A percentile compares a stretch with the other conserved stretches of the same genome.
Evolutionary conservation across 2,797 vertebrate species (phyloP).

Genomic region (Oryzias dopingdopingensis): DNA sequence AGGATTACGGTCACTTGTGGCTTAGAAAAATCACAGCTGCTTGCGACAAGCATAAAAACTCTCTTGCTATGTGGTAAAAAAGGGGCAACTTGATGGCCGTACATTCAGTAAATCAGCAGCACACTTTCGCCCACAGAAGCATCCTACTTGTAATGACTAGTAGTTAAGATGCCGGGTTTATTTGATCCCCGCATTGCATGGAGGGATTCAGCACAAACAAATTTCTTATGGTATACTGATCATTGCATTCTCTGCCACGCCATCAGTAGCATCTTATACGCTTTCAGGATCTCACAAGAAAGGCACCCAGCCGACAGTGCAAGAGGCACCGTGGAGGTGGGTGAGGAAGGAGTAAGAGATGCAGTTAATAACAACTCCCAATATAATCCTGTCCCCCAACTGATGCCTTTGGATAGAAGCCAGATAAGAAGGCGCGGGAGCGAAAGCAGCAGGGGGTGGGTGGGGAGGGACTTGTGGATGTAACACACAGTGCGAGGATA

Average conservation of each 20-base stretch:
- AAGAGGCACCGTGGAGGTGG: conserved; percentile 45
- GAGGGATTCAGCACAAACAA: conserved; percentile 3
- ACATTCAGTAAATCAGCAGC: background rate
- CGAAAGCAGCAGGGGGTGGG: conserved; percentile 36
- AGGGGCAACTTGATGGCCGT: too few species aligned
- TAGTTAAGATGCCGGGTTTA: background rate
- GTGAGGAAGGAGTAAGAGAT: conserved; percentile 53
- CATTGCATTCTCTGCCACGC: conserved; percentile 15
- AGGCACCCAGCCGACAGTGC: conserved; percentile 43
- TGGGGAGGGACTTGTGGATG: conserved; percentile 26
- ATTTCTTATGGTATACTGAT: conserved; percentile 23
- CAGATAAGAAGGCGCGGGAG: conserved; percentile 64
- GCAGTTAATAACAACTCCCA: conserved; percentile 70
- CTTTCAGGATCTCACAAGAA: conserved; percentile 40
- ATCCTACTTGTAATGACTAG: conserved; percentile 3
- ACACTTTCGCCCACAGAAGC: background rate
- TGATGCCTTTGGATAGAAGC: conserved; percentile 59
- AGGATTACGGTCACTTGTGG: too few species aligned
- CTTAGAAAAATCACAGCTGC: background rate
- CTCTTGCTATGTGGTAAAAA: too few species aligned
- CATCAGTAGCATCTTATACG: conserved; percentile 22
- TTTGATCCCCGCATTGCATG: background rate
- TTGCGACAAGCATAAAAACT: background rate
- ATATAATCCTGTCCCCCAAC: conserved; percentile 67
- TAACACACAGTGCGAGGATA: conserved; percentile 36